These are phyloP conservation scores for Aphaenogaster floridana DNA, from an alignment of 1,140 invertebrate genomes.

Conservation along the genomic window DNA sequence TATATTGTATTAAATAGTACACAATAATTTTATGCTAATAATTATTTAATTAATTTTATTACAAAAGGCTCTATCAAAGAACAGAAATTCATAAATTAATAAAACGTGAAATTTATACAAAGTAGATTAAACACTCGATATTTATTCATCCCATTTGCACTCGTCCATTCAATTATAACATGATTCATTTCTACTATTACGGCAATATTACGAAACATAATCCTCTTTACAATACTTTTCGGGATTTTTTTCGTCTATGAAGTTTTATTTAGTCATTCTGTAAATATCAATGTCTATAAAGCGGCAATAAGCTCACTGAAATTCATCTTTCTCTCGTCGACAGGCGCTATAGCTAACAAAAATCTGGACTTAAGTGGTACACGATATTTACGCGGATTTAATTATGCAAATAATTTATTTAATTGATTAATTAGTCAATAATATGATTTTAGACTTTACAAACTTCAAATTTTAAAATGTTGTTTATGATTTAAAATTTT, in stretches of 20 bases:
- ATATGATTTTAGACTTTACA: not conserved
- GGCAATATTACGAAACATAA: conserved; percentile 34
- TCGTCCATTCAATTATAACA: conserved; percentile 46
- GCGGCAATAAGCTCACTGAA: conserved; percentile 61
- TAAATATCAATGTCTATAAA: conserved; percentile 51
- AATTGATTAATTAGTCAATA: not conserved
- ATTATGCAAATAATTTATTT: conserved; percentile 21
- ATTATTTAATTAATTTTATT: conserved; percentile 14
- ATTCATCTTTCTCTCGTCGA: conserved; percentile 30
- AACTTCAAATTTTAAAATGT: not conserved
- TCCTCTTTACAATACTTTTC: conserved; percentile 46
- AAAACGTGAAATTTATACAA: conserved; percentile 27
- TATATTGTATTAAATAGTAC: not conserved
- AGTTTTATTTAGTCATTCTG: conserved; percentile 29
- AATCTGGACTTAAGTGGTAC: conserved; percentile 14
- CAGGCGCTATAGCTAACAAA: conserved; percentile 22
- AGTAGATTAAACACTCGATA: conserved; percentile 48
- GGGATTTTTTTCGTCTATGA: conserved; percentile 10
- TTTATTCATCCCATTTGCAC: conserved; percentile 57
- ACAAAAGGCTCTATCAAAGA: not conserved
- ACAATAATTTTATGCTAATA: conserved; percentile 26
- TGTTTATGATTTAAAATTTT: not conserved
- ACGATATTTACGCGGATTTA: conserved; percentile 33
- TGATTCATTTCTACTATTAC: conserved; percentile 43
- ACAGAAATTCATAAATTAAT: conserved; percentile 9